Conservation (phyloP, 2,888 invertebrate genomes). For the Hanleya hanleyi region DNA sequence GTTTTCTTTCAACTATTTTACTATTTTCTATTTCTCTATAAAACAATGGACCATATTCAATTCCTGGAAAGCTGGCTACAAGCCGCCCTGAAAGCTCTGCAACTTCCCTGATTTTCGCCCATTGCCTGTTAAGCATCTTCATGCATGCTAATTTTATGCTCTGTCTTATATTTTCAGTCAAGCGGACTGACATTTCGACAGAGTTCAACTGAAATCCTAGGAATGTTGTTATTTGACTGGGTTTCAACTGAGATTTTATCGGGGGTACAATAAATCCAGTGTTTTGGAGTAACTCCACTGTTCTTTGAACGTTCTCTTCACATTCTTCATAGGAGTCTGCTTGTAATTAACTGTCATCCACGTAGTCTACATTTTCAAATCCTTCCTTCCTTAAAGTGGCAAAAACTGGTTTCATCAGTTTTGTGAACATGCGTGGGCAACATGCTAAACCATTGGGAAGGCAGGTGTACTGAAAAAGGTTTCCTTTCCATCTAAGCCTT, state of each 20-base stretch:
- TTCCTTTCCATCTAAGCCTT: conserved; percentile 24
- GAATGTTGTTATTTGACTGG: neutral
- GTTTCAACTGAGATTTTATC: neutral
- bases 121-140: neutral
- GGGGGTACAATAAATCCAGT: neutral
- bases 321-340: neutral
- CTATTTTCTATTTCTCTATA: conserved; percentile 2
- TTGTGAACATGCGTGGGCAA: conserved; percentile 26
- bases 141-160: neutral
- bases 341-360: conserved; percentile 11
- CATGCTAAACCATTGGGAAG: conserved; percentile 24
- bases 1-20: neutral
- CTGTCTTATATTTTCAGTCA: neutral
- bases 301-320: neutral
- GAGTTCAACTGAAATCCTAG: neutral
- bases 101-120: neutral
- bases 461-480: conserved; percentile 26
- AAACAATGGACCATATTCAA: conserved; percentile 8
- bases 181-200: neutral
- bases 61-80: neutral
- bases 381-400: conserved; percentile 6
- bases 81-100: neutral
- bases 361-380: neutral
- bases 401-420: conserved; percentile 22
- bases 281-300: neutral